Evolutionary conservation across 2,888 invertebrate species (phyloP).

Genomic region (Achlya flavicornis): DNA sequence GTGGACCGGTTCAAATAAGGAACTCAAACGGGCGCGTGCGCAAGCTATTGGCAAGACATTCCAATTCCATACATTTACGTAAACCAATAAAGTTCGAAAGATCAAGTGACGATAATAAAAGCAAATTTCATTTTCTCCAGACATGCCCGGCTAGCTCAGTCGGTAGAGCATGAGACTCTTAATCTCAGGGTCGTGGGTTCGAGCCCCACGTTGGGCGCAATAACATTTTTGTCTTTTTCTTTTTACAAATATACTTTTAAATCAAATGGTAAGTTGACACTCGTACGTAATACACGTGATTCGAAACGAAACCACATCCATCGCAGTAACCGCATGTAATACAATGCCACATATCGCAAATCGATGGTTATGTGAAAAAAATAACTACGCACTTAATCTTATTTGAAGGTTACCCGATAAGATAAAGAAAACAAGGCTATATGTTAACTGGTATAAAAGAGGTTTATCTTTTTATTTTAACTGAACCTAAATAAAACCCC

Average conservation of each 20-base stretch:
- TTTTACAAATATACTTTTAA: neutral
- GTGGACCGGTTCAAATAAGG: conserved; percentile 41
- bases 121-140: rapidly evolving
- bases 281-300: conserved; percentile 14
- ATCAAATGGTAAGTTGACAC: conserved; percentile 16
- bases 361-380: conserved; percentile 3
- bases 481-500: conserved; percentile 31
- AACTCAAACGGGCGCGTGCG: conserved; percentile 22
- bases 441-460: neutral
- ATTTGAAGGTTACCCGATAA: conserved; percentile 27
- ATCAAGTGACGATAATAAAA: neutral
- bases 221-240: conserved; percentile 42
- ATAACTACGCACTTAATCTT: conserved; percentile 4
- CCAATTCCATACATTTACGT: conserved; percentile 1
- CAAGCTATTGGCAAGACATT: conserved; percentile 1
- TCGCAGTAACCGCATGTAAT: neutral
- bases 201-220: conserved; percentile 84
- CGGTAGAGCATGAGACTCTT: conserved; percentile 84
- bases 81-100: neutral
- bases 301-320: conserved; percentile 16
- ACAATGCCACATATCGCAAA: neutral
- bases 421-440: conserved; percentile 17
- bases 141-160: conserved; percentile 76
- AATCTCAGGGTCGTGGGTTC: conserved; percentile 85
- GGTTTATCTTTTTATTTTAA: neutral